Evolutionary conservation across 1,140 invertebrate genomes (phyloP).

Genomic region (Plectrocnemia conspersa): DNA sequence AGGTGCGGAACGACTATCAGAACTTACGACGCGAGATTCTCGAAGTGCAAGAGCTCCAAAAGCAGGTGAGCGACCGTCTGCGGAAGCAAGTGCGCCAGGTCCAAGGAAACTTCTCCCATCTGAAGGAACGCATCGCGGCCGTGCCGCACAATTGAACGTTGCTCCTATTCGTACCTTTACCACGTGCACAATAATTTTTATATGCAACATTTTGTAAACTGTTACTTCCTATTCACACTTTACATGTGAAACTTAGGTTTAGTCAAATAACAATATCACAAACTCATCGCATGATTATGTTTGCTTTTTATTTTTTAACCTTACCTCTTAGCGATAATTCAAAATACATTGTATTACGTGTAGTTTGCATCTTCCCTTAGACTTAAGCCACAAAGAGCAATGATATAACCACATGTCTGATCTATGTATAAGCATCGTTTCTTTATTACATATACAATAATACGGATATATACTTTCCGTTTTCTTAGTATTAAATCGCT

Average conservation of each 20-base stretch:
- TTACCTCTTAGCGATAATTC: neutral
- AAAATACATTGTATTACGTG: conserved; percentile 32
- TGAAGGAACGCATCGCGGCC: conserved; percentile 45
- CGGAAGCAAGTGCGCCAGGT: conserved; percentile 47
- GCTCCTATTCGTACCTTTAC: conserved; percentile 8
- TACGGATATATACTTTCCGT: conserved; percentile 6
- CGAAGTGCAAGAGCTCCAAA: conserved; percentile 49
- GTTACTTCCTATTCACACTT: neutral
- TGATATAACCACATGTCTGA: conserved; percentile 36
- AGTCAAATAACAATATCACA: too few relatives aligned
- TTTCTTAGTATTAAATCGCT: too few relatives aligned
- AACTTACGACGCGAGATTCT: conserved; percentile 47
- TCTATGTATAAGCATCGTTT: conserved; percentile 32
- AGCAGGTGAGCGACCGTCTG: conserved; percentile 46
- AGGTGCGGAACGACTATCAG: conserved; percentile 51
- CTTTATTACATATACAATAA: conserved; percentile 17
- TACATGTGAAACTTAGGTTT: too few relatives aligned
- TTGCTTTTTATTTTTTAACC: conserved; percentile 3
- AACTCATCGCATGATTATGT: too few relatives aligned
- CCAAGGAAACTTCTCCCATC: conserved; percentile 46
- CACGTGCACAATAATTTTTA: conserved; percentile 24
- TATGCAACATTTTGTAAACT: conserved; percentile 6
- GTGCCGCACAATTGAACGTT: conserved; percentile 39
- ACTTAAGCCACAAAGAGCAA: conserved; percentile 31
- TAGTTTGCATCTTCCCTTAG: conserved; percentile 29